Evolutionary conservation across 2,888 invertebrate genomes (phyloP).

Genomic region (Caradrina clavipalpis): DNA sequence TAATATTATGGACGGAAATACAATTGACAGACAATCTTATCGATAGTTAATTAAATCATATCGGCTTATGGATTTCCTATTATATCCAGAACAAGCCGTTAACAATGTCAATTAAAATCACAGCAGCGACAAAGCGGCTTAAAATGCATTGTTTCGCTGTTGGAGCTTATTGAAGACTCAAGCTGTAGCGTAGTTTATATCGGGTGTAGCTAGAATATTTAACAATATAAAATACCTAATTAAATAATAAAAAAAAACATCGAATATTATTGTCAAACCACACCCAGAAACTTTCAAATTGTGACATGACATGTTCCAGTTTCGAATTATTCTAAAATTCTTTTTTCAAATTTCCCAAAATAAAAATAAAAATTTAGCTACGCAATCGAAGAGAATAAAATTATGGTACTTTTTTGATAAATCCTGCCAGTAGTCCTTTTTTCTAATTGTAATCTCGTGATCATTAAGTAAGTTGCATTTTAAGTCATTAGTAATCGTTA

Average conservation of each 20-base stretch:
- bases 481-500: neutral
- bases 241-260: too few relatives aligned
- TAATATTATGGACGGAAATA: too few relatives aligned
- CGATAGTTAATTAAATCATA: neutral
- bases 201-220: neutral
- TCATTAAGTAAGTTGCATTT: neutral
- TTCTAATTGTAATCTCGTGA: neutral
- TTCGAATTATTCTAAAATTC: too few relatives aligned
- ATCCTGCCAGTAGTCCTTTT: neutral
- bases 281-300: too few relatives aligned
- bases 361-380: too few relatives aligned
- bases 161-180: neutral
- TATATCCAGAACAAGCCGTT: neutral
- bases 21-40: neutral
- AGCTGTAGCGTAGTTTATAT: neutral
- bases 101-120: neutral
- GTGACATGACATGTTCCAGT: too few relatives aligned
- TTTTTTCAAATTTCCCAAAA: too few relatives aligned
- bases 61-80: neutral
- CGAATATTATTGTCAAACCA: too few relatives aligned
- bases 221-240: neutral
- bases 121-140: slow-evolving; percentile 9
- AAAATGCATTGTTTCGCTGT: slow-evolving; percentile 1
- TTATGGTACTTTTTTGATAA: neutral
- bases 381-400: neutral